Percentiles rank a stretch among this genome's conserved stretches.
Conservation (phyloP, 2,113 vertebrate genomes). For the Anguilla rostrata region DNA sequence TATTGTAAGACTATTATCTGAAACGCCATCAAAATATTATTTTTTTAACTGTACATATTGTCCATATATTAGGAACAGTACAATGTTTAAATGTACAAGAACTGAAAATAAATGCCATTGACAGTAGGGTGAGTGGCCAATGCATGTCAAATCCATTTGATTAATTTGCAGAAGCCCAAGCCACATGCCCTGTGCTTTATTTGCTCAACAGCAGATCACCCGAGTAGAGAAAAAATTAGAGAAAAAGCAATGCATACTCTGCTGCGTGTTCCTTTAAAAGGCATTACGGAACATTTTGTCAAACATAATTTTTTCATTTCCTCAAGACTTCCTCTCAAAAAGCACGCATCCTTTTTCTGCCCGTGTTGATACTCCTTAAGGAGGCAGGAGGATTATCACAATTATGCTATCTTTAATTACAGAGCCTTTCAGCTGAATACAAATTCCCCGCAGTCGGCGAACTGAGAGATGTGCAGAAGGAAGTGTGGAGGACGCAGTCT, state of each 20-base stretch:
- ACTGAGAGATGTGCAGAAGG: neutral
- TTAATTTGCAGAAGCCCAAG: too few species aligned
- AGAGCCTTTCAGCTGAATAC: conserved; percentile 15
- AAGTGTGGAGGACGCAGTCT: neutral
- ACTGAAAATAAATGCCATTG: too few species aligned
- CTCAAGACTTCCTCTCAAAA: conserved; percentile 50
- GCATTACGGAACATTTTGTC: neutral
- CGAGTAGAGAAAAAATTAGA: too few species aligned
- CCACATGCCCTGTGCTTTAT: too few species aligned
- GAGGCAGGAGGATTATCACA: conserved; percentile 53
- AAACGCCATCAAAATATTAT: too few species aligned
- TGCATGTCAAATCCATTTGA: too few species aligned
- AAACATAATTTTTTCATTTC: conserved; percentile 38
- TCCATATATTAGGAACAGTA: too few species aligned
- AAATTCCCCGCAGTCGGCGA: neutral
- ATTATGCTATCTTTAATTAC: conserved; percentile 51
- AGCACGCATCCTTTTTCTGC: conserved; percentile 49
- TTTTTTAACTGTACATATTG: too few species aligned
- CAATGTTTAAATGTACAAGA: too few species aligned
- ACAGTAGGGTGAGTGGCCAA: too few species aligned
- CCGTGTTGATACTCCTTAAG: conserved; percentile 40
- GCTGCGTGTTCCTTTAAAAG: neutral
- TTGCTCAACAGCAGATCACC: too few species aligned
- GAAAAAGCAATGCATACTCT: too few species aligned
- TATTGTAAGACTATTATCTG: neutral